A percentile compares a stretch with the other conserved stretches of the same genome.
phyloP scores from a whole-genome alignment of 1,140 invertebrate genomes.

The Caenorhabditis tropicalis region DNA sequence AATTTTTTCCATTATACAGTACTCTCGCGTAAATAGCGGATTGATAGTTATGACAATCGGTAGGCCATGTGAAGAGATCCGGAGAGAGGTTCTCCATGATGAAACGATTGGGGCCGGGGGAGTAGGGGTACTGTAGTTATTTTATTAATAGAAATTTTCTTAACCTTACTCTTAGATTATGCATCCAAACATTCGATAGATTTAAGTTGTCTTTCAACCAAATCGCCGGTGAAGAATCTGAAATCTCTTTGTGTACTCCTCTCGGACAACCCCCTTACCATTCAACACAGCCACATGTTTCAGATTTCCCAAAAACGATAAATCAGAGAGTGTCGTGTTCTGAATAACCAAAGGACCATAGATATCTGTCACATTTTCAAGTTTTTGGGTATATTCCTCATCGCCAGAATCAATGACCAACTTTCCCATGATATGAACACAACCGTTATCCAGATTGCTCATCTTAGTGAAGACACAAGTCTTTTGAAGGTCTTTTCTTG shows the following conservation, averaged over 20 bases:
- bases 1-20: neutral
- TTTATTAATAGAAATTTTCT: neutral
- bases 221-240: neutral
- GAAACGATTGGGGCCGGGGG: neutral
- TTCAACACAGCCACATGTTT: neutral
- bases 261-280: neutral
- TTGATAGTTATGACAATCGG: neutral
- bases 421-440: neutral
- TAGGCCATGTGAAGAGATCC: neutral
- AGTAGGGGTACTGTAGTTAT: neutral
- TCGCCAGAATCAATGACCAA: neutral
- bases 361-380: neutral
- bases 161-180: neutral
- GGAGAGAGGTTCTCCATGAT: neutral
- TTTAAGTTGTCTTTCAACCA: neutral
- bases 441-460: neutral
- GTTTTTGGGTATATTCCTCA: neutral
- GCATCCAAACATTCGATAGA: neutral
- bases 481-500: neutral
- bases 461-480: neutral
- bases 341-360: neutral
- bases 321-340: neutral
- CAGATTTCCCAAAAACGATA: neutral
- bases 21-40: neutral
- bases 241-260: neutral